Conservation (phyloP, 2,888 invertebrate genomes). For the Hyposoter didymator region DNA sequence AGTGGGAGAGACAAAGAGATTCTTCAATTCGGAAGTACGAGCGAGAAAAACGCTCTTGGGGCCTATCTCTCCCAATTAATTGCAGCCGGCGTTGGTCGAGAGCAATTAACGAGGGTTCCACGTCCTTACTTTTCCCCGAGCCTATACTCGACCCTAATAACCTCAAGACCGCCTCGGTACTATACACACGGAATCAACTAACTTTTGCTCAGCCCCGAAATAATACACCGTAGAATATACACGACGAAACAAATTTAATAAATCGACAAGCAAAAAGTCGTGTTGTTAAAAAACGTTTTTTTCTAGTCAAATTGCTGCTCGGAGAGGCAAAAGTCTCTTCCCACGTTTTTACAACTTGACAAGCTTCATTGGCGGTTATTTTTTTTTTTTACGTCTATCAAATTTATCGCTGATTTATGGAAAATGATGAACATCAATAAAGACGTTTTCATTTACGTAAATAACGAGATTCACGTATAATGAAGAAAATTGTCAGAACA, state of each 20-base stretch:
- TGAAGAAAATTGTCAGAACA: neutral
- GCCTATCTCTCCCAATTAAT: conserved; percentile 62
- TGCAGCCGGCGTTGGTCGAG: conserved; percentile 61
- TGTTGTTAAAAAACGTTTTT: neutral
- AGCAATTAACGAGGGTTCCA: conserved; percentile 63
- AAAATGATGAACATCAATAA: neutral
- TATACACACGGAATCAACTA: conserved; percentile 28
- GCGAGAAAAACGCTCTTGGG: conserved; percentile 32
- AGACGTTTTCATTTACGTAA: neutral
- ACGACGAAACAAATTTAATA: conserved; percentile 5
- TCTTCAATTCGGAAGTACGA: neutral
- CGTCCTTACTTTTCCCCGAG: conserved; percentile 32
- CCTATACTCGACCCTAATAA: conserved; percentile 48
- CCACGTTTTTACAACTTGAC: conserved; percentile 3
- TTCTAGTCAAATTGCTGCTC: neutral
- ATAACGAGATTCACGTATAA: neutral
- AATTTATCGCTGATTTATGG: neutral
- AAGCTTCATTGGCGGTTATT: neutral
- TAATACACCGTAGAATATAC: neutral
- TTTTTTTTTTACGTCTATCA: neutral
- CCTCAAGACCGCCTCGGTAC: conserved; percentile 16
- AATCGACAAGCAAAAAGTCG: neutral
- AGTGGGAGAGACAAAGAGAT: conserved; percentile 21
- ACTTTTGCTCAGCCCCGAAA: conserved; percentile 18
- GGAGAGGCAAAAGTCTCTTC: neutral